Conservation (phyloP, 2,797 vertebrate genomes). For the Cichlasoma orientale region DNA sequence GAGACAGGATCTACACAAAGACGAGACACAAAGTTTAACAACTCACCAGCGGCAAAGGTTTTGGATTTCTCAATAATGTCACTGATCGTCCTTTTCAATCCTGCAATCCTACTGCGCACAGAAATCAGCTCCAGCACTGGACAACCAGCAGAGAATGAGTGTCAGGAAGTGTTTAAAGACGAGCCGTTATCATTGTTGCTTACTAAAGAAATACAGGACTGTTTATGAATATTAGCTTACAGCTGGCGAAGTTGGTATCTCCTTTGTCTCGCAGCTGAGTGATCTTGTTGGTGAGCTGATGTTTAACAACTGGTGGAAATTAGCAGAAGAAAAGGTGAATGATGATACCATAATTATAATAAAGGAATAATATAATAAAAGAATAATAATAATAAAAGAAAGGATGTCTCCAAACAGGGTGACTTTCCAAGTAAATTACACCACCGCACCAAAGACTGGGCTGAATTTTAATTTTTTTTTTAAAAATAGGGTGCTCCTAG, state of each 20-base stretch:
- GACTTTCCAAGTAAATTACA: not conserved
- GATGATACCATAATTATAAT: not conserved
- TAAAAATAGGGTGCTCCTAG: too few relatives aligned
- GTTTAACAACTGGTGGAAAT: constrained; percentile 30
- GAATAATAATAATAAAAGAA: not conserved
- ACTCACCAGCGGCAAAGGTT: constrained; percentile 18
- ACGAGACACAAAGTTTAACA: not conserved
- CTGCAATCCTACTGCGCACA: constrained; percentile 14
- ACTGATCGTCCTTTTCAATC: constrained; percentile 11
- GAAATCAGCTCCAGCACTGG: constrained; percentile 55
- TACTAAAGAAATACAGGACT: not conserved
- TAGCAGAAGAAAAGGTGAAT: not conserved
- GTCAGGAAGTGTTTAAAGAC: not conserved
- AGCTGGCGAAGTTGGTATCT: not conserved
- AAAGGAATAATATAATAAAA: not conserved
- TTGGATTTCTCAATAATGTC: not conserved
- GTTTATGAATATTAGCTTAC: constrained; percentile 4
- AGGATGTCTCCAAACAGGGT: not conserved
- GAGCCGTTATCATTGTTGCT: not conserved
- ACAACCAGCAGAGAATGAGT: not conserved
- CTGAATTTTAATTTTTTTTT: too few relatives aligned
- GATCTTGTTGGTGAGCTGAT: constrained; percentile 2
- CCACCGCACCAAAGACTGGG: too few relatives aligned
- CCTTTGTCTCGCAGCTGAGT: not conserved
- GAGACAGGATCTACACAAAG: not conserved